Conservation (phyloP, 1,140 invertebrate species). For the Whitmania pigra region DNA sequence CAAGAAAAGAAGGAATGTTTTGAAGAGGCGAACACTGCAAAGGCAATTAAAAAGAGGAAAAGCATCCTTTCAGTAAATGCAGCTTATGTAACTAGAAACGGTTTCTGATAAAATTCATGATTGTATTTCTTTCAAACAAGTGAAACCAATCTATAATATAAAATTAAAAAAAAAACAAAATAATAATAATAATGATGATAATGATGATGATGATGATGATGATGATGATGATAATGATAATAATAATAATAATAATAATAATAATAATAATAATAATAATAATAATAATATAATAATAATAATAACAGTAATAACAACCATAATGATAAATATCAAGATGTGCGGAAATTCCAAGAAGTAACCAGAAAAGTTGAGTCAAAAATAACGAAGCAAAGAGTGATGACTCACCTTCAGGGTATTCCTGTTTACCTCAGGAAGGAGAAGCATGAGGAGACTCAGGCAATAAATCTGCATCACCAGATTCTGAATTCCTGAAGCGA, state of each 20-base stretch:
- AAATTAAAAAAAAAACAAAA: too few species aligned
- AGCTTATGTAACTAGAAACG: too few species aligned
- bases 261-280: neutral
- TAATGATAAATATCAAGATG: too few species aligned
- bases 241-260: neutral
- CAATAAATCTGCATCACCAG: conserved; percentile 47
- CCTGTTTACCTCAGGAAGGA: conserved; percentile 66
- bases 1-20: too few species aligned
- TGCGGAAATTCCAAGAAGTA: neutral
- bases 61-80: too few species aligned
- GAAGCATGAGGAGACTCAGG: conserved; percentile 65
- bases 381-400: conserved; percentile 10
- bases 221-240: neutral
- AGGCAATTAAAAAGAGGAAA: too few species aligned
- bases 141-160: too few species aligned
- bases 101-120: neutral
- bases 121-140: neutral
- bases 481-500: conserved; percentile 35
- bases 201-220: neutral
- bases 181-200: neutral
- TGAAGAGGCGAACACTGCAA: too few species aligned
- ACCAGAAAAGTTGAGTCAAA: neutral
- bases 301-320: too few species aligned
- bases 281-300: neutral
- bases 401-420: conserved; percentile 53